Conservation (phyloP, 2,888 invertebrate genomes). For the Amphimallon solstitiale region DNA sequence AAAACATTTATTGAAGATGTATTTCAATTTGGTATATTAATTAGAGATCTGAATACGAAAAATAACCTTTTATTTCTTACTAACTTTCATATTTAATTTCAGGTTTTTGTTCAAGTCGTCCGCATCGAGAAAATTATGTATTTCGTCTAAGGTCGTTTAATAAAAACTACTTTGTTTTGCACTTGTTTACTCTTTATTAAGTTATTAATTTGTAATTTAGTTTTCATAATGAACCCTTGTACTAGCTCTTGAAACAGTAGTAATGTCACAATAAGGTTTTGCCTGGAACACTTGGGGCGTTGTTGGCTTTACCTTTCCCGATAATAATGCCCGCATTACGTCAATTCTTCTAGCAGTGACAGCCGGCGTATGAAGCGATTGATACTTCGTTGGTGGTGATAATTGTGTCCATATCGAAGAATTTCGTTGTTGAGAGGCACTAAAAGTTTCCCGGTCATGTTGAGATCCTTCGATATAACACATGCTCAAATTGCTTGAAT, state of each 20-base stretch:
- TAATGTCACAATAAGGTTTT: constrained; percentile 32
- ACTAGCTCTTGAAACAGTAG: constrained; percentile 29
- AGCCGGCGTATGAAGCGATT: constrained; percentile 43
- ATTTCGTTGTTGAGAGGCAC: constrained; percentile 8
- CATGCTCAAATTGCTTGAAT: constrained; percentile 41
- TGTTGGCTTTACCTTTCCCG: constrained; percentile 48
- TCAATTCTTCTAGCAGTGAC: constrained; percentile 54
- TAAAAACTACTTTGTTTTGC: constrained; percentile 9
- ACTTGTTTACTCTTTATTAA: not conserved
- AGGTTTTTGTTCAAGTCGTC: not conserved
- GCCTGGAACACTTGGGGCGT: constrained; percentile 16
- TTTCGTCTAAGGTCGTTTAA: too few relatives aligned
- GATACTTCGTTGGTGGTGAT: constrained; percentile 50
- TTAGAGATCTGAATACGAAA: too few relatives aligned
- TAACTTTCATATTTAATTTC: too few relatives aligned
- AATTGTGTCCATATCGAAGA: constrained; percentile 50
- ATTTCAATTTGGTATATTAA: too few relatives aligned
- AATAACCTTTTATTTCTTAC: too few relatives aligned
- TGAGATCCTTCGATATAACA: constrained; percentile 52
- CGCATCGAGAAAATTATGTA: too few relatives aligned
- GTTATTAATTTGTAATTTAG: not conserved
- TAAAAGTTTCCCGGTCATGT: constrained; percentile 47
- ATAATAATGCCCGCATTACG: constrained; percentile 50
- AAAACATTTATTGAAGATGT: too few relatives aligned
- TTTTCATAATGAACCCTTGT: constrained; percentile 31